Evolutionary conservation across 2,797 vertebrate species (phyloP), one percentile per base, ranked within the genome.

Genomic region (Pipistrellus pygmaeus): DNA sequence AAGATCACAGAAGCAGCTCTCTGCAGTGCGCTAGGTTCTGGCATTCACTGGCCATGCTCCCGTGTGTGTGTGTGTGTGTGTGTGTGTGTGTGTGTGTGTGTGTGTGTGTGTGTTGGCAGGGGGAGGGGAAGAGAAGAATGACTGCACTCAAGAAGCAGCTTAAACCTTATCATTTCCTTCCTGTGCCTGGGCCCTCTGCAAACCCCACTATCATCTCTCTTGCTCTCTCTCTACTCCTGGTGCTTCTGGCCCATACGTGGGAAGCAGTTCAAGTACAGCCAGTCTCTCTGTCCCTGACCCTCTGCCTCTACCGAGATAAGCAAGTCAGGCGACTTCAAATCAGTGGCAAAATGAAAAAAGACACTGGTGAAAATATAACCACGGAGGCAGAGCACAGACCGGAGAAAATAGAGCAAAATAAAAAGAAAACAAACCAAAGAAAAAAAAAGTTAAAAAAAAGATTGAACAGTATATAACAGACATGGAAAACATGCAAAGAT

Each of bases 331-430:
- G 2, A 12, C 68, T 69, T 82, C 62, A 10, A 5, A 12, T 25
- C 68, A 10, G 68, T 75, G 17, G 78, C 25, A 46, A 71, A 77
- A 66, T 60, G n/a, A 77, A 73, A 25, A 82, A 82, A 46, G 73
- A 32, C 23, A 15, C 17, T 13, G 5, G 68, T 30, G 66, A 68
- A 91, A 78, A 60, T 27, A 3, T 6, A 85, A 5, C 35, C 25
- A 48, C 51, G n/a, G 55, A 76, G 20, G 72, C 0, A n/a, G 30
- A 73, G 25, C 46, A n/a, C 2, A 62, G 72, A 72, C 66, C 53
- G 38, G 25, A 93, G 48, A 73, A 89, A 86, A 57, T 0, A 80
- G 17, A 46, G 25, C 10, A 68, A 83, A 91, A 68, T 18, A 30
- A 78, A 55, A 55, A 44, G 21, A 57, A 75, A 78, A 83, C 2